These are phyloP conservation scores for Macroglossus sobrinus DNA, from an alignment of 2,113 vertebrate genomes.

Conservation along the genomic window DNA sequence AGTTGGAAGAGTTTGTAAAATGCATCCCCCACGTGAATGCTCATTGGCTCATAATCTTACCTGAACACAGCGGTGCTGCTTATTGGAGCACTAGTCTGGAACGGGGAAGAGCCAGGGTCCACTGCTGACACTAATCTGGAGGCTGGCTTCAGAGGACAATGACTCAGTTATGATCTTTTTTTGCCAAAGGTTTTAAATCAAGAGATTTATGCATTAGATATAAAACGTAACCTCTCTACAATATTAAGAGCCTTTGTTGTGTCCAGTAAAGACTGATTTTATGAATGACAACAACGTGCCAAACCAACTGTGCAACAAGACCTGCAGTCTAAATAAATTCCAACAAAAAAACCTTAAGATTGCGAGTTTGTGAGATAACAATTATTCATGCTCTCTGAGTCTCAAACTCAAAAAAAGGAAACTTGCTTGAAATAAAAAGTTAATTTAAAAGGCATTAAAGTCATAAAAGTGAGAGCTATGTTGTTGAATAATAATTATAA, in stretches of 20 bases:
- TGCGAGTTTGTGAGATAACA: not conserved
- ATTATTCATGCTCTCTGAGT: conserved; percentile 5
- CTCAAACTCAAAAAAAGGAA: not conserved
- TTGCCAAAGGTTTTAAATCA: not conserved
- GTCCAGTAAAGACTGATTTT: not conserved
- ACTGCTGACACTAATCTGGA: not conserved
- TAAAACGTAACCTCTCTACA: not conserved
- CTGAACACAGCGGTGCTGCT: not conserved
- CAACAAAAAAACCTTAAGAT: not conserved
- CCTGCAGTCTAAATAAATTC: not conserved
- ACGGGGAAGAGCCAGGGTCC: not conserved
- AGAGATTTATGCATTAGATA: not conserved
- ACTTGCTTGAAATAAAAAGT: not conserved
- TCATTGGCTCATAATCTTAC: not conserved
- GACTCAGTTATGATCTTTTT: not conserved
- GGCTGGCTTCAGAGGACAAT: not conserved
- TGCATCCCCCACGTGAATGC: not conserved
- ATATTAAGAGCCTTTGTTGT: not conserved
- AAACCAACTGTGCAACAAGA: not conserved
- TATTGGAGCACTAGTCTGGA: not conserved
- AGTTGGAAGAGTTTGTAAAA: not conserved
- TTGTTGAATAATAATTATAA: not conserved
- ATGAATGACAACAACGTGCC: not conserved
- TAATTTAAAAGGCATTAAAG: conserved; percentile 1
- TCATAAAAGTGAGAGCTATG: not conserved